Base-by-base conservation (phyloP, 1,140 invertebrate genomes). In the Zaprionus davidi region DNA sequence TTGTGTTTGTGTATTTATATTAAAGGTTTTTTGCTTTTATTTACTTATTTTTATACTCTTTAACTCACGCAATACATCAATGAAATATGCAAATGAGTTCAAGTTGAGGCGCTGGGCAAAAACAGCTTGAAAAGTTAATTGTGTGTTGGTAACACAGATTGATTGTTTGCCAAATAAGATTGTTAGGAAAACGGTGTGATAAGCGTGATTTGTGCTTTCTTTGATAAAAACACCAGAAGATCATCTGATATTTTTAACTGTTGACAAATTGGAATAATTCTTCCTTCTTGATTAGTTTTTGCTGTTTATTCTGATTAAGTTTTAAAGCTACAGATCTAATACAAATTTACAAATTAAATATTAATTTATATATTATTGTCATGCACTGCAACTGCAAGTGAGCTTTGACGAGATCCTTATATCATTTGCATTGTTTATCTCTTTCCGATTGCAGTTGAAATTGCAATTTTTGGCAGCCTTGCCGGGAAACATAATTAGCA, bases 51-150 rank as follows among this genome's bases (percentile, higher is more conserved):
- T 70, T 38, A 63, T 69, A 71, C 49, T 66, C 46, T 38, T 65
- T 38, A 84, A 70, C 69, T 80, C 60, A 66, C 68, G 67, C 62
- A 80, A 70, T 67, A 70, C 70, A 77, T 63, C 63, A 76, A 76
- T 65, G 53, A 57, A 73, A 60, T 71, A 71, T 64, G 72, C 76
- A 82, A 80, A 80, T 71, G 62, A 74, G 60, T 36, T 78, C 64
- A 69, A 69, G 66, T 9, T 12, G 57, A 41, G 56, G n/a, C 6
- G 67, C 46, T 31, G 62, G 20, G 22, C 65, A 69, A 62, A 44
- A 44, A 24, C 41, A 64, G 41, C 28, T 64, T 11, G 15, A 58
- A 46, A 66, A 79, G 49, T 76, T 79, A 76, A 69, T 79, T 69
- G 53, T 76, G 75, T 70, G 57, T 66, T n/a, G 12, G 13, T 62